These are phyloP conservation scores for Myopa tessellatipennis DNA, from an alignment of 2,888 invertebrate genomes.

Conservation along the genomic window DNA sequence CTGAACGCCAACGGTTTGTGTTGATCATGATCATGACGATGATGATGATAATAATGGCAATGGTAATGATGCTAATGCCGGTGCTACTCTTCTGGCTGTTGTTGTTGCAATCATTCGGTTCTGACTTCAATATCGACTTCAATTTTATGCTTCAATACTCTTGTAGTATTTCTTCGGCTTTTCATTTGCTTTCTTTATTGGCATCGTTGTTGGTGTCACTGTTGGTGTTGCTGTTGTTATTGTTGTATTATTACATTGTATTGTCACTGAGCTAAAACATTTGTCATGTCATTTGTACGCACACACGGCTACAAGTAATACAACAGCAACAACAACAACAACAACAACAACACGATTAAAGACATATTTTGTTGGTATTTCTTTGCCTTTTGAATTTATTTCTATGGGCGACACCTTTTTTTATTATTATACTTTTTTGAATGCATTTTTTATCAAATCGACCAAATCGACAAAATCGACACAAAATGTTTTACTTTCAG, in stretches of 20 bases:
- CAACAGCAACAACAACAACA: slow-evolving; percentile 24
- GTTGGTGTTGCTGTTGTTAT: slow-evolving; percentile 25
- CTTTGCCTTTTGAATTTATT: not conserved
- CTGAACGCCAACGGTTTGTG: not conserved
- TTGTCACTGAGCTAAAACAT: slow-evolving; percentile 56
- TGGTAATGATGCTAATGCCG: not conserved
- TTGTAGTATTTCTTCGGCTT: too few species aligned
- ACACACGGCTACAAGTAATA: slow-evolving; percentile 45
- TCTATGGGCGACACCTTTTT: not conserved
- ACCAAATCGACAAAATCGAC: slow-evolving; percentile 2
- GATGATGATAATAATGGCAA: too few species aligned
- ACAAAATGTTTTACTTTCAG: not conserved
- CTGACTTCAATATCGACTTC: too few species aligned
- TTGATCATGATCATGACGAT: too few species aligned
- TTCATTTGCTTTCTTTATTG: not conserved
- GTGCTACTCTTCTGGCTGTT: not conserved
- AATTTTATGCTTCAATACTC: too few species aligned
- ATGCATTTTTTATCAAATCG: slow-evolving; percentile 21
- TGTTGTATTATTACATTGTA: slow-evolving; percentile 28
- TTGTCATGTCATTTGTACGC: slow-evolving; percentile 65
- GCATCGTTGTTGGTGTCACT: slow-evolving; percentile 16
- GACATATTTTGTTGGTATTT: too few species aligned
- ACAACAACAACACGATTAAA: slow-evolving; percentile 30
- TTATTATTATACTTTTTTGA: not conserved
- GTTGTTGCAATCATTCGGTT: too few species aligned